Evolutionary conservation across 1,140 invertebrate genomes (phyloP).

Genomic region (Ostrea denselamellosa): DNA sequence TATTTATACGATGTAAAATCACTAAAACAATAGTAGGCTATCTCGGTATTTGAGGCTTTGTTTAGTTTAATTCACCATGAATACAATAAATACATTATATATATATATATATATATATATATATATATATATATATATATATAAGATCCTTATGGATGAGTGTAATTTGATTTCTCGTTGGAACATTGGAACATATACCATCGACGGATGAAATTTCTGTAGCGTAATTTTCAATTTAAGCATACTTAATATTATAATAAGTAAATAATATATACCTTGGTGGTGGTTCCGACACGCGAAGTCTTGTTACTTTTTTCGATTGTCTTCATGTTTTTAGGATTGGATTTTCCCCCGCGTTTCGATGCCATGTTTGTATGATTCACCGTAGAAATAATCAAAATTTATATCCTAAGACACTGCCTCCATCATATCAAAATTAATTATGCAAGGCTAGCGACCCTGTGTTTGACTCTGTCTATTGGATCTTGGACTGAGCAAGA

Average conservation of each 20-base stretch:
- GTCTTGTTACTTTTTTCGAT: background rate
- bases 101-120: no score
- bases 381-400: background rate
- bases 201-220: no score
- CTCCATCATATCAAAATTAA: constrained; percentile 19
- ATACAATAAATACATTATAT: no score
- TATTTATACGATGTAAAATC: no score
- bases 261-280: background rate
- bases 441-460: background rate
- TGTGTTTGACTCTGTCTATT: constrained; percentile 6
- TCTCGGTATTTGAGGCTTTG: no score
- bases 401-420: background rate
- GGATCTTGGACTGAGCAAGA: background rate
- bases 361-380: constrained; percentile 7
- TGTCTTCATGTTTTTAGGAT: background rate
- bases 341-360: background rate
- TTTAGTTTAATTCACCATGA: no score
- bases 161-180: no score
- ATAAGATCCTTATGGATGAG: no score
- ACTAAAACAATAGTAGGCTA: no score
- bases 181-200: no score
- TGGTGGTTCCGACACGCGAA: background rate
- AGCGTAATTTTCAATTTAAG: no score
- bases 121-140: no score
- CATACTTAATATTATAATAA: background rate